A percentile compares a stretch with the other conserved stretches of the same genome.
phyloP scores from a whole-genome alignment of 2,888 invertebrate species.

The Trisateles emortualis region DNA sequence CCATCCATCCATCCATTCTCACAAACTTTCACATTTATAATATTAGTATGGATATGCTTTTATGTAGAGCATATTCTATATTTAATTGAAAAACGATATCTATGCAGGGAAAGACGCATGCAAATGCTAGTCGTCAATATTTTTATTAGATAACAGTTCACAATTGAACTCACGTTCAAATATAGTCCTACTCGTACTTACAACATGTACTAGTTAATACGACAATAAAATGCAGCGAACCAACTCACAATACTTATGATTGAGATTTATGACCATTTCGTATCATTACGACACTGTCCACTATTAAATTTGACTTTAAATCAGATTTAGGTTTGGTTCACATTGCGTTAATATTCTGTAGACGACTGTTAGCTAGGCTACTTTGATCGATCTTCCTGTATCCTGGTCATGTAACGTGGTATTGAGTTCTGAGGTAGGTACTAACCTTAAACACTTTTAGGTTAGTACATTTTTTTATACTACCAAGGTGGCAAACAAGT shows the following conservation, averaged over 20 bases:
- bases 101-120: not conserved
- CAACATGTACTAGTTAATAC: constrained; percentile 33
- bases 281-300: constrained; percentile 41
- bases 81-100: too few relatives aligned
- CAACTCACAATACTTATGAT: constrained; percentile 53
- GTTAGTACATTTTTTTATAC: too few relatives aligned
- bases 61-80: too few relatives aligned
- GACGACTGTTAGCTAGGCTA: not conserved
- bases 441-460: too few relatives aligned
- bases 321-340: constrained; percentile 19
- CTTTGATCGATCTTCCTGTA: too few relatives aligned
- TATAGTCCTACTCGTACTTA: constrained; percentile 34
- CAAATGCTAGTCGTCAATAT: constrained; percentile 2
- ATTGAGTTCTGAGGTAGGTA: too few relatives aligned
- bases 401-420: too few relatives aligned
- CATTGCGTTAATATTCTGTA: constrained; percentile 3
- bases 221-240: constrained; percentile 43
- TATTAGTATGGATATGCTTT: too few relatives aligned
- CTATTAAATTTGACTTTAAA: constrained; percentile 37
- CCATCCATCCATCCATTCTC: too few relatives aligned
- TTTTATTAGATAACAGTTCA: constrained; percentile 36
- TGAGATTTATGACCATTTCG: constrained; percentile 59
- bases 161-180: constrained; percentile 43
- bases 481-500: too few relatives aligned
- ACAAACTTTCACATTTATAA: too few relatives aligned